Evolutionary conservation across 2,888 invertebrate genomes (phyloP).

Genomic region (Lasius platythorax): DNA sequence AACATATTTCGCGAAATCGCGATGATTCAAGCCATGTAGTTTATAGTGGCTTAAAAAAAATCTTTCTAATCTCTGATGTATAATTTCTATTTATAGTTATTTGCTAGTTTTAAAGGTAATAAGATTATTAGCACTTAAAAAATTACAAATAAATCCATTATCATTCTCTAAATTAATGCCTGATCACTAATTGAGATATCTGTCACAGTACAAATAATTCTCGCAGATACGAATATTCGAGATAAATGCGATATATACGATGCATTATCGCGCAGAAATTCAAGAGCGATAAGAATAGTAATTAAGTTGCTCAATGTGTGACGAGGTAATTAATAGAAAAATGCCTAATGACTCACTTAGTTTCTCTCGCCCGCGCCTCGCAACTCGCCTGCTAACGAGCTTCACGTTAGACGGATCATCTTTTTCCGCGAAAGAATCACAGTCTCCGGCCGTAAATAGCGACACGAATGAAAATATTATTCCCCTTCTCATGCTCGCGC

Average conservation of each 20-base stretch:
- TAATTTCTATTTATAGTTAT: not conserved
- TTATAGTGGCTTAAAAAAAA: not conserved
- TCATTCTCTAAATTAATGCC: not conserved
- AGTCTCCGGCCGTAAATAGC: constrained; percentile 57
- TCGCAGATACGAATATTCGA: not conserved
- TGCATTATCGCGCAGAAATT: constrained; percentile 1
- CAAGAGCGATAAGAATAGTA: not conserved
- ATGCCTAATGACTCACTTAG: constrained; percentile 26
- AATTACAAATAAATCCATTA: not conserved
- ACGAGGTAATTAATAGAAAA: constrained; percentile 40
- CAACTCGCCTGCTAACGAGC: constrained; percentile 45
- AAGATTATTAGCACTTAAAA: not conserved
- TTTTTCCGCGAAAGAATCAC: constrained; percentile 56
- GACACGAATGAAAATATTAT: constrained; percentile 54
- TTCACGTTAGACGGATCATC: constrained; percentile 48
- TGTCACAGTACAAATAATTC: not conserved
- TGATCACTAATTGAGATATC: constrained; percentile 3
- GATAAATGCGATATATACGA: not conserved
- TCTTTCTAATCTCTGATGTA: not conserved
- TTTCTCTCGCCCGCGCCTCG: not conserved
- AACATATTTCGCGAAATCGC: not conserved
- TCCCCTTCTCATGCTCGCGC: constrained; percentile 57
- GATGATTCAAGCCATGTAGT: not conserved
- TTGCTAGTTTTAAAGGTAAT: not conserved
- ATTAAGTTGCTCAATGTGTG: constrained; percentile 10